phyloP scores from a whole-genome alignment of 2,797 vertebrate species.

The Rhinella marina region DNA sequence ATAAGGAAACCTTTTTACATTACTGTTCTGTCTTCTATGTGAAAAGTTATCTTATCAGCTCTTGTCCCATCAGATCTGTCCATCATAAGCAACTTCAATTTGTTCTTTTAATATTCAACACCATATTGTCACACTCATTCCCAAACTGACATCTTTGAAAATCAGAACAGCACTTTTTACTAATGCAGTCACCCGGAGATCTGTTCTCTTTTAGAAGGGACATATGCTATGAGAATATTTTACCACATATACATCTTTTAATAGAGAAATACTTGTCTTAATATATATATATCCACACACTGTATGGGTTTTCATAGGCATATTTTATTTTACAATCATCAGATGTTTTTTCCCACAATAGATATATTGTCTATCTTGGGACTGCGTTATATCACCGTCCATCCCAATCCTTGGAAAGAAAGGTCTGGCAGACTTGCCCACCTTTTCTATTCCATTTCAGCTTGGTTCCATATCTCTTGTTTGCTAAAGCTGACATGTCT shows the following conservation, averaged over 20 bases:
- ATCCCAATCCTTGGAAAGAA: too few relatives aligned
- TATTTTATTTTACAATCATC: too few relatives aligned
- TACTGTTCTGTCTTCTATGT: background rate
- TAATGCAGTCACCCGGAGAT: background rate
- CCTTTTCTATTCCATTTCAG: background rate
- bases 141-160: slow-evolving; percentile 5
- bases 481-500: background rate
- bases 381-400: too few relatives aligned
- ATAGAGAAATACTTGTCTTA: background rate
- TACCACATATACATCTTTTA: background rate
- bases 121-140: slow-evolving; percentile 15
- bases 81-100: background rate
- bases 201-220: background rate
- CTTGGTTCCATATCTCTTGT: background rate
- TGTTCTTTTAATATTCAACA: slow-evolving; percentile 15
- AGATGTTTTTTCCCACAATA: too few relatives aligned
- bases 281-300: too few relatives aligned
- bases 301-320: too few relatives aligned
- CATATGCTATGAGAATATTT: slow-evolving; percentile 18
- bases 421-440: background rate
- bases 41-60: background rate
- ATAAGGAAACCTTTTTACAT: background rate
- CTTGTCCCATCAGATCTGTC: background rate
- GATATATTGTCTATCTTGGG: too few relatives aligned
- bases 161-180: background rate